Evolutionary conservation across 2,888 invertebrate species (phyloP), one percentile per base, ranked within the genome.

Genomic region (Lampropteryx suffumata): DNA sequence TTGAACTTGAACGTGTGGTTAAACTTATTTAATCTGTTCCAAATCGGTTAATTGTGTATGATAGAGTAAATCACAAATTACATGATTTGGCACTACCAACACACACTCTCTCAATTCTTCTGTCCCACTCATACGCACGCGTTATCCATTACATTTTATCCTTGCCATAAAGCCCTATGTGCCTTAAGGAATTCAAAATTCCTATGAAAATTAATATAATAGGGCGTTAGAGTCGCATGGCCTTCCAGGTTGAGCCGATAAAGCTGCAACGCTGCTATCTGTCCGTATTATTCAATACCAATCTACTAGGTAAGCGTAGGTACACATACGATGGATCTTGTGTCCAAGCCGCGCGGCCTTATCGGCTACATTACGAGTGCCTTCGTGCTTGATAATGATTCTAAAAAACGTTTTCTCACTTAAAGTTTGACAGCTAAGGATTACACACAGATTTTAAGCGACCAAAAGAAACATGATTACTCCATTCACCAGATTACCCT

Each of bases 391-490:
- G 84, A 85, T 85, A 84, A 83, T 83, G 73, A 82, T 82, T 82
- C 79, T 82, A 79, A 83, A 86, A 82, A 82, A 82, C 77, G 76
- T 77, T 82, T 79, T 71, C 72, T 67, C 76, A 78, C 79, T 81
- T 76, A 79, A 61, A 53, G 53, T 63, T 55, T 82, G 82, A 79
- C 82, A 82, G 71, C 67, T 72, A 54, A 56, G 74, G 79, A 77
- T 79, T 78, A 79, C 50, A 24, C 35, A 14, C 13, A n/a, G 10
- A 6, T 3, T 13, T 12, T 21, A 21, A 35, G 35, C 4, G 14
- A 7, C 6, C 1, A 24, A 1, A n/a, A n/a, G n/a, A n/a, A n/a
- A n/a, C n/a, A n/a, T n/a, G n/a, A n/a, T n/a, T n/a, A n/a, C n/a
- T n/a, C n/a, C n/a, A n/a, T n/a, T n/a, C n/a, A n/a, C n/a, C n/a